These are phyloP conservation scores for Harpagifer antarcticus DNA, from an alignment of 2,797 vertebrate species.

Conservation along the genomic window DNA sequence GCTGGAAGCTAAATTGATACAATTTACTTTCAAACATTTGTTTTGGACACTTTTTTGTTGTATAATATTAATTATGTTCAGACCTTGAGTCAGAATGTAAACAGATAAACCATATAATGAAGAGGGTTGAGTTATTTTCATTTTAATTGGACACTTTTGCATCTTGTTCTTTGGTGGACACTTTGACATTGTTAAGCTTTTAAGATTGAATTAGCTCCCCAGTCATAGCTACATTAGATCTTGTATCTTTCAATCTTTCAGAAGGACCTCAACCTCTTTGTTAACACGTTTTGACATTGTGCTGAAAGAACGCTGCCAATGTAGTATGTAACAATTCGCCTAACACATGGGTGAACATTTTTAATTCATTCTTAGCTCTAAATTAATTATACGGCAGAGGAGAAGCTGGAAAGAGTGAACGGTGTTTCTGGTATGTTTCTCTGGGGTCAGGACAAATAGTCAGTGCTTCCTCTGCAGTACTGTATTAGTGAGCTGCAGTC, in stretches of 20 bases:
- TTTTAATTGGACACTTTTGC: slow-evolving; percentile 9
- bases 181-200: not conserved
- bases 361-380: slow-evolving; percentile 54
- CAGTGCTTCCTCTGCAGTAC: slow-evolving; percentile 35
- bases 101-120: not conserved
- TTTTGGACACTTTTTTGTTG: not conserved
- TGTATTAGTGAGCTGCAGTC: slow-evolving; percentile 42
- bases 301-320: slow-evolving; percentile 22
- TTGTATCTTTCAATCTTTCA: slow-evolving; percentile 19
- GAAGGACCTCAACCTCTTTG: slow-evolving; percentile 2
- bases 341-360: slow-evolving; percentile 40
- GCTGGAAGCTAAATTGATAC: not conserved
- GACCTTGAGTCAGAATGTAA: not conserved
- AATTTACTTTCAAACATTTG: slow-evolving; percentile 8
- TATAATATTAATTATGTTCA: slow-evolving; percentile 28
- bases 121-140: not conserved
- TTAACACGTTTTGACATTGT: slow-evolving; percentile 20
- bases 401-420: slow-evolving; percentile 22
- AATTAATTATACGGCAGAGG: slow-evolving; percentile 50
- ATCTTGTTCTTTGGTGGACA: not conserved
- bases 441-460: slow-evolving; percentile 33
- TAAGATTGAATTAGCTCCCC: slow-evolving; percentile 46
- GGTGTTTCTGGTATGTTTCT: not conserved
- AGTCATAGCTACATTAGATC: not conserved
- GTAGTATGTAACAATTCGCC: slow-evolving; percentile 7